phyloP scores from a whole-genome alignment of 2,797 vertebrate species.

The Notamacropus eugenii region DNA sequence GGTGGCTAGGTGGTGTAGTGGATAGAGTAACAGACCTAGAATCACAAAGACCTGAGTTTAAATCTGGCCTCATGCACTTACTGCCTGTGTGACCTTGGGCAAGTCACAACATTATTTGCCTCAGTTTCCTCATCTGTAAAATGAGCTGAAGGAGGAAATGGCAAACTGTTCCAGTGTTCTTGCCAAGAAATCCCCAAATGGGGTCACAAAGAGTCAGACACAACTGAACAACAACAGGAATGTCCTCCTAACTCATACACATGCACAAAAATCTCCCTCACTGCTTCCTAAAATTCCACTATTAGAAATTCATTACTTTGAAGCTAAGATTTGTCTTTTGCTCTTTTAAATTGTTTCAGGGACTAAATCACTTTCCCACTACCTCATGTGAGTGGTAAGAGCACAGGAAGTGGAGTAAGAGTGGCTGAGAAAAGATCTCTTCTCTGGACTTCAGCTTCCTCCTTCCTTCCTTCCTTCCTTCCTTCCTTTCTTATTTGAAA shows the following conservation, averaged over 20 bases:
- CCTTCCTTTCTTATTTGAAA: not conserved
- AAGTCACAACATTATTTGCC: not conserved
- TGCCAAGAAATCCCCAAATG: not conserved
- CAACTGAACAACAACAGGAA: not conserved
- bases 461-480: not conserved
- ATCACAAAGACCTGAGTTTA: not conserved
- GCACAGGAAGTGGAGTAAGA: not conserved
- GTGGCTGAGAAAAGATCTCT: not conserved
- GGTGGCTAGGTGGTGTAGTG: not conserved
- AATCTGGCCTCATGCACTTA: not conserved
- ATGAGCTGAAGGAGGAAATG: not conserved
- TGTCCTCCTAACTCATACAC: not conserved
- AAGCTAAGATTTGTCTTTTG: not conserved
- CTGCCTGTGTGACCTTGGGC: not conserved
- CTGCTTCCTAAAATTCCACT: not conserved
- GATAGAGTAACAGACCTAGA: not conserved
- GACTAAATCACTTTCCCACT: not conserved
- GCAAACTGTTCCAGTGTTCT: not conserved
- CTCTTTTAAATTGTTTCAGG: not conserved
- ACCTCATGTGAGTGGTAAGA: not conserved
- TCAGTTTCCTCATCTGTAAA: not conserved
- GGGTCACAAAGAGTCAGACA: not conserved
- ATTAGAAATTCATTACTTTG: not conserved
- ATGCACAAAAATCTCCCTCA: not conserved
- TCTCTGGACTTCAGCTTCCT: not conserved